Evolutionary conservation across 2,797 vertebrate species (phyloP), one percentile per base, ranked within the genome.

Genomic region (Tamandua tetradactyla): DNA sequence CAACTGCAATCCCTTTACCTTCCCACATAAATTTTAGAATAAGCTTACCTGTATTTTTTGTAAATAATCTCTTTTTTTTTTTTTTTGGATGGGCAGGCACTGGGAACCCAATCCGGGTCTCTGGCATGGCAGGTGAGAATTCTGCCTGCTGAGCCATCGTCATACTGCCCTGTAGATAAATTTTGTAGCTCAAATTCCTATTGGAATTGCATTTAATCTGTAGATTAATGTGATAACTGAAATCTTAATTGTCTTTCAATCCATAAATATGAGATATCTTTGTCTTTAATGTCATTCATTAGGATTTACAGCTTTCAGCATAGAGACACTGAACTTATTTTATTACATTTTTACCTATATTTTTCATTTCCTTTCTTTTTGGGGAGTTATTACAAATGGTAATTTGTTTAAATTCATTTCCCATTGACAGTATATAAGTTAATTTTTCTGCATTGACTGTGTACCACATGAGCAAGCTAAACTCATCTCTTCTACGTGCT

Each of bases 11-110:
- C 72, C 37, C 6, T 44, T 68, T 76, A 13, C 18, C 40, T 82
- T 76, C 59, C 79, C 79, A 89, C 4, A 37, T 68, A 61, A 71
- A 79, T 83, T 89, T 94, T 62, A 84, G 69, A 78, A 35, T 47
- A 27, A n/a, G n/a, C n/a, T n/a, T n/a, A n/a, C n/a, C n/a, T n/a
- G n/a, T n/a, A n/a, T n/a, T n/a, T n/a, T n/a, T n/a, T n/a, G n/a
- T n/a, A n/a, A n/a, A n/a, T n/a, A n/a, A n/a, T n/a, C n/a, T n/a
- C n/a, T n/a, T n/a, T n/a, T n/a, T n/a, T n/a, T n/a, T n/a, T n/a
- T n/a, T n/a, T n/a, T n/a, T n/a, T n/a, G n/a, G n/a, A n/a, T n/a
- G n/a, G n/a, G n/a, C n/a, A n/a, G n/a, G n/a, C n/a, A n/a, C n/a
- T n/a, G n/a, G n/a, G n/a, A n/a, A n/a, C n/a, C n/a, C n/a, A n/a